Percentiles rank a stretch among this genome's conserved stretches.
Evolutionary conservation across 2,797 vertebrate genomes (phyloP).

Genomic region (Aselliscus stoliczkanus): DNA sequence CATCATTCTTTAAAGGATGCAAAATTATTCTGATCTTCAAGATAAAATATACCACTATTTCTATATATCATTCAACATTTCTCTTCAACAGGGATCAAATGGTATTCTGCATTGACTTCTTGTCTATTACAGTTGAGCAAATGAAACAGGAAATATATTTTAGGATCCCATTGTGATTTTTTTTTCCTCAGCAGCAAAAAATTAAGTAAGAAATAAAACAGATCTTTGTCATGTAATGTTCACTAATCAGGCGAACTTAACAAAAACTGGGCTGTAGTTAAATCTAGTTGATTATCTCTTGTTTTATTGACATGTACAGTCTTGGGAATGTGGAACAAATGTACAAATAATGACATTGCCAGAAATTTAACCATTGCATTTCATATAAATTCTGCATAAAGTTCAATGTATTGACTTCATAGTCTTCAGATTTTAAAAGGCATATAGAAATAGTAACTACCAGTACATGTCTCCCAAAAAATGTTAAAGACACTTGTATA

Average conservation of each 20-base stretch:
- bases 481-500: constrained; percentile 52
- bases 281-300: constrained; percentile 46
- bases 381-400: constrained; percentile 20
- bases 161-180: neutral
- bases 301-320: neutral
- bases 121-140: neutral
- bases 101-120: neutral
- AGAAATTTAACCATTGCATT: constrained; percentile 40
- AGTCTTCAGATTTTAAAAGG: constrained; percentile 66
- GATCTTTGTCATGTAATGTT: constrained; percentile 38
- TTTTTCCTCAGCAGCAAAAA: constrained; percentile 28
- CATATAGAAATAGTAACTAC: constrained; percentile 46
- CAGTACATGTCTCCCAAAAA: neutral
- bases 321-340: neutral
- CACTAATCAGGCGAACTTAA: constrained; percentile 39
- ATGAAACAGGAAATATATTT: constrained; percentile 32
- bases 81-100: neutral
- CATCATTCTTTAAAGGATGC: constrained; percentile 2
- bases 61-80: neutral
- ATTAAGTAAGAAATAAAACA: constrained; percentile 33
- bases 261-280: constrained; percentile 44
- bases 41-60: constrained; percentile 56
- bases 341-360: constrained; percentile 34
- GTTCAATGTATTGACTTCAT: neutral
- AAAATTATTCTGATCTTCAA: constrained; percentile 30